Evolutionary conservation across 2,888 invertebrate genomes (phyloP).

Genomic region (Anthrax anthrax): DNA sequence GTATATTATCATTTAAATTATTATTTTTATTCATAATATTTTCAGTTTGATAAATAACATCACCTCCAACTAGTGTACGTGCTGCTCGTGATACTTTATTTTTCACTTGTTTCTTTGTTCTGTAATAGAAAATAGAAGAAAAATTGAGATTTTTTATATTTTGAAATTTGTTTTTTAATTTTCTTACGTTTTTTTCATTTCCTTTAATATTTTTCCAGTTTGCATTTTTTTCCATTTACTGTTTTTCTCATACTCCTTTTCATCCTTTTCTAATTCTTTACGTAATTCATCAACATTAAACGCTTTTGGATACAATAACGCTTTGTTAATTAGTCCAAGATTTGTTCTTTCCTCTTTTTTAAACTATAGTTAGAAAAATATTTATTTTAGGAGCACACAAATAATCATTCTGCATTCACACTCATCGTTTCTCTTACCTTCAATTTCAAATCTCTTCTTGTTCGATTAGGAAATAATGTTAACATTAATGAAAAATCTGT

Average conservation of each 20-base stretch:
- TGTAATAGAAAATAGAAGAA: neutral
- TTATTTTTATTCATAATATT: no score
- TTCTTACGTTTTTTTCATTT: neutral
- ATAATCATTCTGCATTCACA: no score
- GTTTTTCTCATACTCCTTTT: conserved; percentile 27
- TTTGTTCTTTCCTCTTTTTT: conserved; percentile 79
- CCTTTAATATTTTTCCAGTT: neutral
- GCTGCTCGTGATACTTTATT: neutral
- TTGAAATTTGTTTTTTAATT: no score
- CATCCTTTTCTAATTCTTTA: conserved; percentile 38
- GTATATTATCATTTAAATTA: no score
- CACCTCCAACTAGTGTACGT: conserved; percentile 8
- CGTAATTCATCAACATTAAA: conserved; percentile 52
- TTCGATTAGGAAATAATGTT: conserved; percentile 63
- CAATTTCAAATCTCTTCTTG: conserved; percentile 67
- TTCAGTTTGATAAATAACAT: conserved; percentile 10
- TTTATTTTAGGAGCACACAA: no score
- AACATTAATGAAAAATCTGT: conserved; percentile 89
- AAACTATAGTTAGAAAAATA: conserved; percentile 47
- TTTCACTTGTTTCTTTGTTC: no score
- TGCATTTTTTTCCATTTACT: conserved; percentile 20
- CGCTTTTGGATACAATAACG: conserved; percentile 50
- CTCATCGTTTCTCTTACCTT: conserved; percentile 47
- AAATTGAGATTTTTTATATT: no score
- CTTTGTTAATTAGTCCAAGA: conserved; percentile 57